These are phyloP conservation scores for Neosilurus mollespiculum DNA, from an alignment of 2,797 vertebrate genomes.

Conservation along the genomic window DNA sequence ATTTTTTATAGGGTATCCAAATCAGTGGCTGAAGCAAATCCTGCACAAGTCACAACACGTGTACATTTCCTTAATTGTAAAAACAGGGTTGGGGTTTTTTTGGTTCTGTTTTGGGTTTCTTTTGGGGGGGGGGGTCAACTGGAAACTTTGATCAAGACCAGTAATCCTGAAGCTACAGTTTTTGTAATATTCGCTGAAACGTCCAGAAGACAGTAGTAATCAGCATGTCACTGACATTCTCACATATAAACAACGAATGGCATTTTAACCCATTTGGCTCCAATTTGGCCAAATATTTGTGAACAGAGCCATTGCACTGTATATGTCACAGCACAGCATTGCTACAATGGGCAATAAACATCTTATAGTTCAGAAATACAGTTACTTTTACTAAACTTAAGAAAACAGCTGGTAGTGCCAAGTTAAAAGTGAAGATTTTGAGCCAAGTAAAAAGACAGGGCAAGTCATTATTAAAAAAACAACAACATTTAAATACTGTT, in stretches of 20 bases:
- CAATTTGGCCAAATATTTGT: neutral
- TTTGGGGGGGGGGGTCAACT: too few relatives aligned
- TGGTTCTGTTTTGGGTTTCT: neutral
- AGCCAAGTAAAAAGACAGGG: neutral
- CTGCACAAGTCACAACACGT: neutral
- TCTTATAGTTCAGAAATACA: neutral
- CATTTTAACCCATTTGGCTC: neutral
- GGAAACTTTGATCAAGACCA: neutral
- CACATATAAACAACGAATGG: neutral
- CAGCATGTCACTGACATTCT: neutral
- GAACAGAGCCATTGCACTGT: too few relatives aligned
- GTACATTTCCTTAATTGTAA: neutral
- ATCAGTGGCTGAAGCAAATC: neutral
- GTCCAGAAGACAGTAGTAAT: neutral
- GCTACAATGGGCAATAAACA: neutral
- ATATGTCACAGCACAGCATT: neutral
- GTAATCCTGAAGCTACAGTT: neutral
- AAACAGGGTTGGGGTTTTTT: too few relatives aligned
- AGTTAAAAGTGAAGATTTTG: constrained; percentile 1
- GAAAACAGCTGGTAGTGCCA: neutral
- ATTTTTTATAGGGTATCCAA: neutral
- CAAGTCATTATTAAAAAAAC: neutral
- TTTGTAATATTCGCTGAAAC: neutral
- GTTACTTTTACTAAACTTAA: neutral
- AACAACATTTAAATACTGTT: constrained; percentile 21